Conservation (phyloP, 2,113 vertebrate genomes). For the Hypomesus transpacificus region DNA sequence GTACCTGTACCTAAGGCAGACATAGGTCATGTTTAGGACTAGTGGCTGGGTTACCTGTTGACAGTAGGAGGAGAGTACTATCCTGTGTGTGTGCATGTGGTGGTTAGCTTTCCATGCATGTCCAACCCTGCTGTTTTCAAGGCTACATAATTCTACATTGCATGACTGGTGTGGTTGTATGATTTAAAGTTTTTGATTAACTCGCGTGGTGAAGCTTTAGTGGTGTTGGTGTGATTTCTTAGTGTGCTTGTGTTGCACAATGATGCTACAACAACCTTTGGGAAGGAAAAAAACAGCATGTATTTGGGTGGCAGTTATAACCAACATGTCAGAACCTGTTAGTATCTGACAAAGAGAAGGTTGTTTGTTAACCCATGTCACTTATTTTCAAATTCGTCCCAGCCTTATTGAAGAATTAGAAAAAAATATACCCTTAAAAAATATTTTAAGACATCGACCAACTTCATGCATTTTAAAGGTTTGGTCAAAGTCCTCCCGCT, state of each 20-base stretch:
- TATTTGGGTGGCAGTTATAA: conserved; percentile 35
- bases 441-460: not conserved
- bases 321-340: conserved; percentile 55
- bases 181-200: not conserved
- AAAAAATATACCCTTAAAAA: not conserved
- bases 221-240: not conserved
- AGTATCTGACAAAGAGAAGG: conserved; percentile 40
- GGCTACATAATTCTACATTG: conserved; percentile 3
- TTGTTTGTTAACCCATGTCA: not conserved
- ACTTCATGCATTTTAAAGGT: conserved; percentile 16
- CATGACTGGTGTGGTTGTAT: conserved; percentile 9
- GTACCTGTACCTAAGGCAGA: too few species aligned
- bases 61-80: conserved; percentile 27
- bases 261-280: conserved; percentile 28
- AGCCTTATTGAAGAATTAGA: conserved; percentile 11
- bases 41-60: conserved; percentile 68
- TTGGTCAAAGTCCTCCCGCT: not conserved
- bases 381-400: conserved; percentile 15
- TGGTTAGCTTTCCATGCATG: conserved; percentile 31
- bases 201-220: too few species aligned
- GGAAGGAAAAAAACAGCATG: not conserved
- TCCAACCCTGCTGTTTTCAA: conserved; percentile 5
- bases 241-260: conserved; percentile 25
- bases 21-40: conserved; percentile 6
- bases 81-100: conserved; percentile 3